Conservation (phyloP, 2,797 vertebrate species). For the Phataginus tricuspis region DNA sequence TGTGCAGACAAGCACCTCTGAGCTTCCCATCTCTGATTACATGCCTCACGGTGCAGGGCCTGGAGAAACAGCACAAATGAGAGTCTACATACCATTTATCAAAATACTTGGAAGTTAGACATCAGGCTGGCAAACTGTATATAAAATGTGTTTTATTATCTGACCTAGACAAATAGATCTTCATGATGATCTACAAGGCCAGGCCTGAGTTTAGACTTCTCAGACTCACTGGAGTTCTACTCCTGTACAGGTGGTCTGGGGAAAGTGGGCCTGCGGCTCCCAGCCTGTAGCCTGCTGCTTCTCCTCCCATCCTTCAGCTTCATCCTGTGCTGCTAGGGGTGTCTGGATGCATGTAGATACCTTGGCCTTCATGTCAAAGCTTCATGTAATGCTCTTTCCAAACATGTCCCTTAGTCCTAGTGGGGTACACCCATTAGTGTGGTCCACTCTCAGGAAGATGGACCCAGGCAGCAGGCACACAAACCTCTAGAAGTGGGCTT, state of each 20-base stretch:
- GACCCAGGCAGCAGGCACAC: neutral
- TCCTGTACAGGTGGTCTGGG: too few species aligned
- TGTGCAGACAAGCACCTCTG: neutral
- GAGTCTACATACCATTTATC: neutral
- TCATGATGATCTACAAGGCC: neutral
- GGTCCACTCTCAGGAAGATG: neutral
- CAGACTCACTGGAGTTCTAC: neutral
- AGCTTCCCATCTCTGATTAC: neutral
- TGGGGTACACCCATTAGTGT: neutral
- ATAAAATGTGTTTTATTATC: neutral
- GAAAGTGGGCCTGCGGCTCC: neutral
- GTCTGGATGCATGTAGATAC: too few species aligned
- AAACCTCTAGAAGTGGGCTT: neutral
- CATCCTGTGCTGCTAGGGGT: neutral
- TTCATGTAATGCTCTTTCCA: neutral
- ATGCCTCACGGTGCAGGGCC: too few species aligned
- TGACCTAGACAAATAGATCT: neutral
- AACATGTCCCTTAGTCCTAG: neutral
- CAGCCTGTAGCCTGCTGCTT: neutral
- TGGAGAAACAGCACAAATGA: neutral
- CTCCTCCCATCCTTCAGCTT: fast-evolving
- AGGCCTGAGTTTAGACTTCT: neutral
- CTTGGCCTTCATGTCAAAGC: neutral
- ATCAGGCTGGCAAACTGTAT: neutral
- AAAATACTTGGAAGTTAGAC: neutral